These are phyloP conservation scores for Ophthalmolycus amberensis DNA, from an alignment of 2,113 vertebrate species.

Conservation along the genomic window DNA sequence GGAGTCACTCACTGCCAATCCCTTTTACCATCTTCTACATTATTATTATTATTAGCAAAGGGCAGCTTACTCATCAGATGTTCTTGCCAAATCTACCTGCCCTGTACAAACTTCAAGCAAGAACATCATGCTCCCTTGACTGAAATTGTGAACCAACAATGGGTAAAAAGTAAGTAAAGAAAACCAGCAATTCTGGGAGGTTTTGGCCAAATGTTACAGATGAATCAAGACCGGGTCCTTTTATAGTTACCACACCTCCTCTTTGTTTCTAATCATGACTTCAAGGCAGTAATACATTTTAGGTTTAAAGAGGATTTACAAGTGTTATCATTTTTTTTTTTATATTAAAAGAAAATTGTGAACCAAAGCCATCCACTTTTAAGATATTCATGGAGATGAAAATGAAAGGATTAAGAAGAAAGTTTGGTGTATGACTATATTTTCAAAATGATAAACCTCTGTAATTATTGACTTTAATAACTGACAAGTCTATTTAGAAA, in stretches of 20 bases:
- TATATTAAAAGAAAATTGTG: constrained; percentile 9
- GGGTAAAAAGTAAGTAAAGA: constrained; percentile 9
- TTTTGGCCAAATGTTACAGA: constrained; percentile 4
- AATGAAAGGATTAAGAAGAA: constrained; percentile 1
- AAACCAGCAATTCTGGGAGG: constrained; percentile 11
- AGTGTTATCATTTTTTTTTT: not conserved
- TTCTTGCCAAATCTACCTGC: constrained; percentile 32
- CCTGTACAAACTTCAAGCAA: constrained; percentile 17
- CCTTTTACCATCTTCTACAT: constrained; percentile 34
- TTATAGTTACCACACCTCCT: not conserved
- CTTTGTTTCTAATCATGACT: constrained; percentile 19
- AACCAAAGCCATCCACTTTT: not conserved
- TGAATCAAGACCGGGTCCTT: not conserved
- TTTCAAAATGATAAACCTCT: constrained; percentile 15
- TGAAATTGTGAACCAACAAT: constrained; percentile 18
- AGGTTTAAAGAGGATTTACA: not conserved
- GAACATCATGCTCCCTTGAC: constrained; percentile 39
- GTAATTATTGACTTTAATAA: constrained; percentile 1
- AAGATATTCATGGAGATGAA: constrained; percentile 1
- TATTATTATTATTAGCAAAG: constrained; percentile 21
- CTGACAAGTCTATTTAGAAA: constrained; percentile 24
- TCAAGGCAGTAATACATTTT: constrained; percentile 14
- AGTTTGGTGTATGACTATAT: constrained; percentile 3
- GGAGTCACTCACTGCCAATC: constrained; percentile 29
- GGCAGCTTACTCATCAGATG: constrained; percentile 42